Percentiles rank a stretch among this genome's conserved stretches.
Evolutionary conservation across 2,797 vertebrate genomes (phyloP).

Genomic region (Acipenser oxyrinchus): DNA sequence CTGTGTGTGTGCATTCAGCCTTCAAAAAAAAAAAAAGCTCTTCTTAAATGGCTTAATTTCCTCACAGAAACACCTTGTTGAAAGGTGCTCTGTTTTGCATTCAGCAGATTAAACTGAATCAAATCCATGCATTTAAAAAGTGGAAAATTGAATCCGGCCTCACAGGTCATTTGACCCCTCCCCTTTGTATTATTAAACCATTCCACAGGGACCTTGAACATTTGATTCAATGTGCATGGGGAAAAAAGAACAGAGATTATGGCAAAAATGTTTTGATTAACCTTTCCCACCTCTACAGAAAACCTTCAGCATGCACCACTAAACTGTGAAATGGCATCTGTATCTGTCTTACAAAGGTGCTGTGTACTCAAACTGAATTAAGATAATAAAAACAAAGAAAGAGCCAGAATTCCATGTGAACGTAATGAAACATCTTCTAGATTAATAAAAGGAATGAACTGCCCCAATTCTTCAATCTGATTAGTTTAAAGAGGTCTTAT

Average conservation of each 20-base stretch:
- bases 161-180: constrained; percentile 45
- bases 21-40: too few relatives aligned
- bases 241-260: constrained; percentile 58
- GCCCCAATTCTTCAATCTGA: constrained; percentile 9
- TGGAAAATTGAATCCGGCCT: constrained; percentile 51
- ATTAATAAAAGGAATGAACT: constrained; percentile 58
- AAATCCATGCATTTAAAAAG: constrained; percentile 46
- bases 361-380: constrained; percentile 30
- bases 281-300: constrained; percentile 62
- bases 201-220: constrained; percentile 53
- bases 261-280: constrained; percentile 77
- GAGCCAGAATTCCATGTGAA: constrained; percentile 18
- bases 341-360: constrained; percentile 42
- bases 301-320: constrained; percentile 63
- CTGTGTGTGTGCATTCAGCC: too few relatives aligned
- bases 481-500: not conserved
- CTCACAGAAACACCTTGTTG: not conserved
- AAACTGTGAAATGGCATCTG: constrained; percentile 79
- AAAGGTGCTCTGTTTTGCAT: constrained; percentile 27
- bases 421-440: constrained; percentile 25
- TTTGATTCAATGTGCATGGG: constrained; percentile 61
- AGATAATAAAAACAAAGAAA: constrained; percentile 13
- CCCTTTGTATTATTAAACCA: constrained; percentile 48
- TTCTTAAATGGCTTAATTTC: too few relatives aligned
- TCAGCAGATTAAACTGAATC: constrained; percentile 53